Percentiles rank a stretch among this genome's conserved stretches.
Conservation (phyloP, 2,113 vertebrate genomes). For the Pogona vitticeps region DNA sequence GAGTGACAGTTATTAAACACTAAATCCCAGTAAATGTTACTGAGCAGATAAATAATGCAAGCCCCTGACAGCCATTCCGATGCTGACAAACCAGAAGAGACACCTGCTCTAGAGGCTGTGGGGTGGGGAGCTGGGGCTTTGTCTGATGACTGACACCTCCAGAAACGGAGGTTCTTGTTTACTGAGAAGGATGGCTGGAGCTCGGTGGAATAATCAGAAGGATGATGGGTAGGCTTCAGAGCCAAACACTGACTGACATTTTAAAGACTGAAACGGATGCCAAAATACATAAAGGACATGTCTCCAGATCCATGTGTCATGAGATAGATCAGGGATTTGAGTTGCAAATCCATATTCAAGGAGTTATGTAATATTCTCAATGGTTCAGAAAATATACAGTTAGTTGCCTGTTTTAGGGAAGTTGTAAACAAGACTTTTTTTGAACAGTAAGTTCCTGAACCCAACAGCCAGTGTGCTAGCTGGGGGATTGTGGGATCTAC, state of each 20-base stretch:
- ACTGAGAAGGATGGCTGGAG: not conserved
- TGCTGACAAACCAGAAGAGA: constrained; percentile 33
- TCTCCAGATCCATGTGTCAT: not conserved
- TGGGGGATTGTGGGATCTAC: too few relatives aligned
- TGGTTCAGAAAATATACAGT: not conserved
- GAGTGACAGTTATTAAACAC: constrained; percentile 78
- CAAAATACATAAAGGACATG: not conserved
- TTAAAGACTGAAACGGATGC: not conserved
- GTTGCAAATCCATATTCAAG: not conserved
- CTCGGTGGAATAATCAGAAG: not conserved
- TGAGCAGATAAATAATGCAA: constrained; percentile 71
- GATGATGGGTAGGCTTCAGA: not conserved
- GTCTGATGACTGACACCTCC: not conserved
- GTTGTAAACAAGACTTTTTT: too few relatives aligned
- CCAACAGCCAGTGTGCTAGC: too few relatives aligned
- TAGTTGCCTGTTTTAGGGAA: not conserved
- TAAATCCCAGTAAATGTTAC: constrained; percentile 73
- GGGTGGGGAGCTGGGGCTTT: not conserved
- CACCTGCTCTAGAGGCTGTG: not conserved
- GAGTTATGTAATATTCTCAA: not conserved
- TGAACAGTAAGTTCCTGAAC: too few relatives aligned
- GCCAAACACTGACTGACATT: not conserved
- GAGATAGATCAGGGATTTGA: not conserved
- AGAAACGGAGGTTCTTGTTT: not conserved
- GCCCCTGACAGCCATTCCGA: constrained; percentile 47